Percentiles rank a stretch among this genome's conserved stretches.
Evolutionary conservation across 2,888 invertebrate genomes (phyloP).

Genomic region (Drosophila imparisetae): DNA sequence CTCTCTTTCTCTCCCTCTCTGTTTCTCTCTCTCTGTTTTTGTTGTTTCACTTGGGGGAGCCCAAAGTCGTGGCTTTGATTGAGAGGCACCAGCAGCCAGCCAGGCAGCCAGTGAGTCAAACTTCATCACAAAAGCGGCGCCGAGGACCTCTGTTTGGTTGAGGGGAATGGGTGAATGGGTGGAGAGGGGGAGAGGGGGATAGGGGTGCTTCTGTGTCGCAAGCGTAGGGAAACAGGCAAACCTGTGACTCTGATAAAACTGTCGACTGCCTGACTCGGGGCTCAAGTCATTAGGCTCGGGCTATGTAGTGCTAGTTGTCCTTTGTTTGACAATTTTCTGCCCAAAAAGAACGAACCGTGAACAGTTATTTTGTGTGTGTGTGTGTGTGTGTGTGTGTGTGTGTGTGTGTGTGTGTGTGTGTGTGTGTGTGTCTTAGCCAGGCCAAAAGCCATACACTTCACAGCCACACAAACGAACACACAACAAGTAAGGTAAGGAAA

Average conservation of each 20-base stretch:
- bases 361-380: constrained; percentile 30
- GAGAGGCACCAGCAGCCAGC: constrained; percentile 58
- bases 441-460: constrained; percentile 32
- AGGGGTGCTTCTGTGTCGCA: neutral
- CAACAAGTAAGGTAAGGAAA: constrained; percentile 1
- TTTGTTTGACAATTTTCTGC: constrained; percentile 73
- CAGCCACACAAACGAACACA: neutral
- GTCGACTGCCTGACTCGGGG: constrained; percentile 30
- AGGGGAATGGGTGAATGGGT: neutral
- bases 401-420: constrained; percentile 5
- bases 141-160: constrained; percentile 31
- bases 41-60: constrained; percentile 56
- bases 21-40: constrained; percentile 6
- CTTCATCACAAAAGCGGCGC: constrained; percentile 55
- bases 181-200: neutral
- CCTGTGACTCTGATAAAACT: constrained; percentile 41
- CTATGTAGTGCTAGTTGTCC: constrained; percentile 33
- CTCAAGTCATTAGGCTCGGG: constrained; percentile 72
- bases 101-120: constrained; percentile 22
- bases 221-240: constrained; percentile 2
- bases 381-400: constrained; percentile 29
- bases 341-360: constrained; percentile 34
- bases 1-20: neutral
- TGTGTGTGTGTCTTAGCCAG: constrained; percentile 51
- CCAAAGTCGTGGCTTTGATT: constrained; percentile 68